Evolutionary conservation across 2,113 vertebrate species (phyloP).

Genomic region (Catharus fuscescens): DNA sequence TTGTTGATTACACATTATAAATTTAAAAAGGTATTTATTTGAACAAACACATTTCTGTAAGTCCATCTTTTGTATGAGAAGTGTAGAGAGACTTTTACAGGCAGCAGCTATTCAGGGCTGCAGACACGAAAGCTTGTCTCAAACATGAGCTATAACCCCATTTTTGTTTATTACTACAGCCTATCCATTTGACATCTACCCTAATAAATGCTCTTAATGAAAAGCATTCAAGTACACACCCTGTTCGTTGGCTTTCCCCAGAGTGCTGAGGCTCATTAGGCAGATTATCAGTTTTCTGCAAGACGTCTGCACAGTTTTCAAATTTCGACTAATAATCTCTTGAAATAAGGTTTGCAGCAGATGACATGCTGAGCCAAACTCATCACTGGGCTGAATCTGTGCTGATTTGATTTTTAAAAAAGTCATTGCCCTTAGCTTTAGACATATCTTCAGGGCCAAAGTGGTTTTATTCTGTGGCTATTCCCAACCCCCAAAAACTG

Average conservation of each 20-base stretch:
- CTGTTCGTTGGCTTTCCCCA: background rate
- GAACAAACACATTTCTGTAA: background rate
- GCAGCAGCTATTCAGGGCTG: background rate
- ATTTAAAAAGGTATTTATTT: background rate
- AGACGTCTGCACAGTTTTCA: background rate
- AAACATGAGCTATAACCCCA: background rate
- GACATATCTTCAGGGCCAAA: background rate
- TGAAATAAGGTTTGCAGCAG: background rate
- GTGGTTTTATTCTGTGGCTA: background rate
- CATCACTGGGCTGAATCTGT: background rate
- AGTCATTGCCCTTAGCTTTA: background rate
- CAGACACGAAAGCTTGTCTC: background rate
- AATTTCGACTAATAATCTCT: background rate
- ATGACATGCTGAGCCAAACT: background rate
- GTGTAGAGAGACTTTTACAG: background rate
- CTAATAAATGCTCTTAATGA: slow-evolving; percentile 20
- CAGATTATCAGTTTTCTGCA: background rate
- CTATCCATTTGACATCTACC: background rate
- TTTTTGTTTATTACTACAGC: slow-evolving; percentile 6
- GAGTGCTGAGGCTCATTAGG: background rate
- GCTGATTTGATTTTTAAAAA: background rate
- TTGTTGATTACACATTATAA: background rate
- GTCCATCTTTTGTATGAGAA: background rate
- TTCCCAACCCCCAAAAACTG: rapidly evolving
- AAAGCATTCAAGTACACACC: background rate